phyloP scores from a whole-genome alignment of 1,140 invertebrate genomes.

The Muscidifurax raptorellus region DNA sequence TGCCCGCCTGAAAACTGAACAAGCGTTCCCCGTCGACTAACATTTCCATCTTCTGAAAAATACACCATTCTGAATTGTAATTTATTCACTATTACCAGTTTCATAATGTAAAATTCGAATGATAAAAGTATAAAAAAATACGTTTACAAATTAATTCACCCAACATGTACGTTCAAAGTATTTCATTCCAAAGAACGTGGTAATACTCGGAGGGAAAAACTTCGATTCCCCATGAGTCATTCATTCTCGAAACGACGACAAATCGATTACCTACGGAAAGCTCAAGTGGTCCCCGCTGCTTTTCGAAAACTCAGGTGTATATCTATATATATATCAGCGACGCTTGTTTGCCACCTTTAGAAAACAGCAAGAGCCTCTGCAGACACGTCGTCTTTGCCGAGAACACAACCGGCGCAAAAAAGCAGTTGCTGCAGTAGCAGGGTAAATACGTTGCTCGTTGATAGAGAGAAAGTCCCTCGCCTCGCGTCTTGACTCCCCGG shows the following conservation, averaged over 20 bases:
- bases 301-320: background rate
- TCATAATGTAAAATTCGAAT: too few species aligned
- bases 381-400: background rate
- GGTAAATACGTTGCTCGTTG: slow-evolving; percentile 9
- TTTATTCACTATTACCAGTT: too few species aligned
- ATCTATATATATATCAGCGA: background rate
- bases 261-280: background rate
- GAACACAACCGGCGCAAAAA: background rate
- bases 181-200: too few species aligned
- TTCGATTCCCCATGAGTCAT: background rate
- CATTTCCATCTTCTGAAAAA: too few species aligned
- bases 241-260: background rate
- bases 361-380: background rate
- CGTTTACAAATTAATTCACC: too few species aligned
- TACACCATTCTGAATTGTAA: too few species aligned
- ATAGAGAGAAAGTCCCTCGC: slow-evolving; percentile 21
- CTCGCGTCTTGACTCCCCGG: background rate
- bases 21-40: too few species aligned
- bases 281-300: background rate
- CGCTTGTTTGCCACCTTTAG: background rate
- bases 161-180: too few species aligned
- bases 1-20: too few species aligned
- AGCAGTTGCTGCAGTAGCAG: background rate
- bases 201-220: too few species aligned
- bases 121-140: too few species aligned